Evolutionary conservation across 2,113 vertebrate genomes (phyloP).

Genomic region (Psilopsiagon aurifrons): DNA sequence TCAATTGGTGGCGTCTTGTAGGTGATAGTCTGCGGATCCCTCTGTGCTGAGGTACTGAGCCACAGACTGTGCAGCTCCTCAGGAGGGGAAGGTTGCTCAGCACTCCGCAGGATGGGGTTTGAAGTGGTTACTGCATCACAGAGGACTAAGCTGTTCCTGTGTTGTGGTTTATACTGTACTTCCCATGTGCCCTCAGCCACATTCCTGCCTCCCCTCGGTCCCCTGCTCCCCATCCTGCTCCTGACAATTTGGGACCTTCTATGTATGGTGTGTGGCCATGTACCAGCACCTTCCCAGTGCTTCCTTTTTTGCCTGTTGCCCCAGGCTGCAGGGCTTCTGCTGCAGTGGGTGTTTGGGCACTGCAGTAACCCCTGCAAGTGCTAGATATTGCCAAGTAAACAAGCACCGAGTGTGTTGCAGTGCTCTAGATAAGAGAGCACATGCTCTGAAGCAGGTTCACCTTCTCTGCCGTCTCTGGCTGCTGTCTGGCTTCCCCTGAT

Average conservation of each 20-base stretch:
- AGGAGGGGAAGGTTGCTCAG: background rate
- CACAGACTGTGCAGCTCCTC: background rate
- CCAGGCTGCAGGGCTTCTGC: background rate
- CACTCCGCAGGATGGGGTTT: background rate
- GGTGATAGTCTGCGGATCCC: background rate
- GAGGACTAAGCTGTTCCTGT: background rate
- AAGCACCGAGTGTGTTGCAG: background rate
- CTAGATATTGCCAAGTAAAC: background rate
- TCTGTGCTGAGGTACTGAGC: background rate
- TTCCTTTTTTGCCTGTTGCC: background rate
- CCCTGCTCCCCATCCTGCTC: background rate
- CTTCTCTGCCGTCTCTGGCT: background rate
- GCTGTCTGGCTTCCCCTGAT: background rate
- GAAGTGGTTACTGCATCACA: constrained; percentile 28
- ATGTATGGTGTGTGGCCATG: background rate
- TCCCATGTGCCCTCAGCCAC: background rate
- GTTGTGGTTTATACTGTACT: background rate
- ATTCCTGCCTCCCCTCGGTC: background rate
- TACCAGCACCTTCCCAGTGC: background rate
- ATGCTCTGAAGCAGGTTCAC: background rate
- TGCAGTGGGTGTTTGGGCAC: background rate
- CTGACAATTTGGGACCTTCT: background rate
- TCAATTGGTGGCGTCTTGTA: constrained; percentile 2
- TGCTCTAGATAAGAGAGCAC: background rate
- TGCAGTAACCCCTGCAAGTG: background rate